These are phyloP conservation scores for Nemoura dubitans DNA, from an alignment of 2,888 invertebrate genomes.

Conservation along the genomic window DNA sequence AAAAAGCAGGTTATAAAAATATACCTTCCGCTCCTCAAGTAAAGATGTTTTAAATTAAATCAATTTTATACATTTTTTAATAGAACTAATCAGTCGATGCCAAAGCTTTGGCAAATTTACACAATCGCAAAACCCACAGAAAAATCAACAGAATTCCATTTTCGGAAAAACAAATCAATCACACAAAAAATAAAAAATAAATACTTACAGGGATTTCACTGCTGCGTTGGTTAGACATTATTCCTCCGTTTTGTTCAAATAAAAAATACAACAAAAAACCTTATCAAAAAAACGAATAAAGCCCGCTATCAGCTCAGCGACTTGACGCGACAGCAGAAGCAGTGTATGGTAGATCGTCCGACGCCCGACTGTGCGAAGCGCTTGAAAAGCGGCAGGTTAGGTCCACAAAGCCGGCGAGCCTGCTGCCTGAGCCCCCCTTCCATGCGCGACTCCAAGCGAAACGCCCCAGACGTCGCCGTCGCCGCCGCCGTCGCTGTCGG, in stretches of 20 bases:
- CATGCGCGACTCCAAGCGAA: neutral
- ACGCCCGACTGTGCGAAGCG: neutral
- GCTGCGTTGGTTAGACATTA: constrained; percentile 20
- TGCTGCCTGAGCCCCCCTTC: too few relatives aligned
- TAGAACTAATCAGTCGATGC: too few relatives aligned
- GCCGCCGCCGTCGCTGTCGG: neutral
- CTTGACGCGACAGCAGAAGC: neutral
- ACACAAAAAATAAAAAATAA: neutral
- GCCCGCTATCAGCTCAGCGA: neutral
- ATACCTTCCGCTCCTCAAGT: too few relatives aligned
- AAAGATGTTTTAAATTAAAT: too few relatives aligned
- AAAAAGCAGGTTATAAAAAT: too few relatives aligned
- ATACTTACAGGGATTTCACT: neutral
- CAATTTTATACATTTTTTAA: too few relatives aligned
- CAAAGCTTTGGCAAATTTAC: too few relatives aligned
- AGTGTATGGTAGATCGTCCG: neutral
- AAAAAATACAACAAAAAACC: neutral
- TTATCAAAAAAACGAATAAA: neutral
- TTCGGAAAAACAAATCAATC: neutral
- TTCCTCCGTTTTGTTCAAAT: constrained; percentile 13
- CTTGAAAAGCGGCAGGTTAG: constrained; percentile 1
- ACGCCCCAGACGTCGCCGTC: neutral
- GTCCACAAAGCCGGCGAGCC: neutral
- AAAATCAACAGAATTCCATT: neutral
- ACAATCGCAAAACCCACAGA: too few relatives aligned